Base-by-base conservation (phyloP, 1,140 invertebrate species). In the Caenorhabditis latens region DNA sequence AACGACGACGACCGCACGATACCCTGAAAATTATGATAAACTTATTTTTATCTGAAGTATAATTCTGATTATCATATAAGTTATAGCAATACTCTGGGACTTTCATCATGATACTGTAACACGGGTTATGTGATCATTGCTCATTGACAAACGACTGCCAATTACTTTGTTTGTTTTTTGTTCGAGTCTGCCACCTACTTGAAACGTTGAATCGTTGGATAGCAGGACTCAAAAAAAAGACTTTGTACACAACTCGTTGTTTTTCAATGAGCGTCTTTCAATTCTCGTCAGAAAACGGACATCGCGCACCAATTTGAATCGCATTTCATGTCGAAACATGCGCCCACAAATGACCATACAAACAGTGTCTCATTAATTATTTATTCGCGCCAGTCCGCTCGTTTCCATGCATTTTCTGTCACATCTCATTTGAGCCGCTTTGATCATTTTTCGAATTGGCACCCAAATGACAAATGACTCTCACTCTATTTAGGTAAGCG, bases 351-450 rank as follows among this genome's bases (percentile, higher is more conserved):
- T 79, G 71, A 79, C 71, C 71, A 79, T 79, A 79, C 71, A 79
- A 50, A 79, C 46, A 79, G 43, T 32, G 32, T 79, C 71, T 79
- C 71, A 79, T 79, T 79, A 79, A 79, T 79, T 79, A 79, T 79
- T 79, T 79, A 79, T 79, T 79, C 71, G 71, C 71, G 46, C 71
- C 71, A 50, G 71, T 79, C 40, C 71, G 7, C 71, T 53, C 71
- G 65, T 43, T 48, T 46, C 65, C 65, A 19, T 65, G 63, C 46
- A 16, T 71, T n/a, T 24, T 79, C 7, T 79, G 71, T 79, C 71
- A 79, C 71, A 79, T 79, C 71, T 50, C 71, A 79, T 79, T 79
- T 79, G 71, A 79, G 71, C 71, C 71, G 71, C 71, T 79, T 79
- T 79, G 71, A 79, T 79, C 71, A 79, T 79, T 79, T 79, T 79